Conservation (phyloP, 1,140 invertebrate genomes). For the Sitophilus oryzae region DNA sequence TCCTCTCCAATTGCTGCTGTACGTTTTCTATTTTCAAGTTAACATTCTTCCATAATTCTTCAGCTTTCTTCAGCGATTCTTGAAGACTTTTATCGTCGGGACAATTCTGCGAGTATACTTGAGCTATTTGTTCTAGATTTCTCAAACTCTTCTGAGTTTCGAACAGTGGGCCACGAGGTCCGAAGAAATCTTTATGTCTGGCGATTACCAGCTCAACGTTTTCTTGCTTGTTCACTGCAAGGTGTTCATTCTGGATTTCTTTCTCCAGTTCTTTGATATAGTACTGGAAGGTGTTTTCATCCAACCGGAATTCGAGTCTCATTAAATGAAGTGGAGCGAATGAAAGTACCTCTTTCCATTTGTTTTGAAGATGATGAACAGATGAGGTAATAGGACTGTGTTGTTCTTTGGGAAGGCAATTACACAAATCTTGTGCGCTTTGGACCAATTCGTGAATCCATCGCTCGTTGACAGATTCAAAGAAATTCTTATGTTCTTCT, state of each 20-base stretch:
- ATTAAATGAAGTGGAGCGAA: constrained; percentile 80
- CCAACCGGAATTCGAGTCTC: constrained; percentile 80
- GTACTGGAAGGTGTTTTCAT: constrained; percentile 78
- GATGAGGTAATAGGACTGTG: constrained; percentile 62
- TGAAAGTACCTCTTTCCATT: constrained; percentile 72
- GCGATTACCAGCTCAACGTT: constrained; percentile 70
- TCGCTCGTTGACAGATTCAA: constrained; percentile 75
- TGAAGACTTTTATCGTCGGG: constrained; percentile 58
- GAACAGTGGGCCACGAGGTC: constrained; percentile 59
- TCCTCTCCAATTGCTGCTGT: constrained; percentile 71
- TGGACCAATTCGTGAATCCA: constrained; percentile 76
- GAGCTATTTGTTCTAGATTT: constrained; percentile 65
- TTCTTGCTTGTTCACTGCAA: constrained; percentile 79
- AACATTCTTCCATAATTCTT: constrained; percentile 67
- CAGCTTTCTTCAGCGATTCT: constrained; percentile 60
- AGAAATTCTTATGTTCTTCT: constrained; percentile 77
- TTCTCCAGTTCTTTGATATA: constrained; percentile 85
- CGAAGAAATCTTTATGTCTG: constrained; percentile 72
- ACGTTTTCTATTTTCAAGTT: constrained; percentile 65
- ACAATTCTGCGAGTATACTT: constrained; percentile 58
- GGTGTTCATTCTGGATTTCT: constrained; percentile 78
- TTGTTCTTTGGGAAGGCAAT: constrained; percentile 58
- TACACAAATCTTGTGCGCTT: constrained; percentile 73
- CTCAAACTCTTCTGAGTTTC: constrained; percentile 70
- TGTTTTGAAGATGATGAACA: constrained; percentile 63